Conservation (phyloP, 2,113 vertebrate species). For the Cynocephalus volans region DNA sequence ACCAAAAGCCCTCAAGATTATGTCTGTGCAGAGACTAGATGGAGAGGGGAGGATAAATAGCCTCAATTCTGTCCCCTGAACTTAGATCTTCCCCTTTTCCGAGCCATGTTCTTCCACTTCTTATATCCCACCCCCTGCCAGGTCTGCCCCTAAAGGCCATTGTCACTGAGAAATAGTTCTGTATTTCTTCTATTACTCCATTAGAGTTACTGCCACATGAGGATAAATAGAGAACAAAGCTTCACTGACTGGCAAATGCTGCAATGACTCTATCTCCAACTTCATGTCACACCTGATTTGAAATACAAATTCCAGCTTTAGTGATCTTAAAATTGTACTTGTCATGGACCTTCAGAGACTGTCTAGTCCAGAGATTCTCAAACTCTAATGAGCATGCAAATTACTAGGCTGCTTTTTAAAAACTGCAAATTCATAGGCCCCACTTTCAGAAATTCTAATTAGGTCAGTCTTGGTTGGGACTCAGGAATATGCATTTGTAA, state of each 20-base stretch:
- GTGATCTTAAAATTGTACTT: background rate
- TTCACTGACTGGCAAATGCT: background rate
- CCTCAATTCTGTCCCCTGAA: background rate
- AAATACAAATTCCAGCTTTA: constrained; percentile 12
- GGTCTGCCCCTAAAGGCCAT: background rate
- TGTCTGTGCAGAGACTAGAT: background rate
- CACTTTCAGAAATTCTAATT: background rate
- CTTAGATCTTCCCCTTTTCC: background rate
- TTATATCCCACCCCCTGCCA: fast-evolving
- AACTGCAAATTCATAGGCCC: constrained; percentile 12
- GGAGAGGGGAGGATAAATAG: background rate
- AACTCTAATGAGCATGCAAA: background rate
- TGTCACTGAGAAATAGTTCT: background rate
- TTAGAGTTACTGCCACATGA: background rate
- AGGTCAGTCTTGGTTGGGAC: background rate
- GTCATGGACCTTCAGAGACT: background rate
- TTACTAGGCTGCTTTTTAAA: background rate
- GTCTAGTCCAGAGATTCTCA: background rate
- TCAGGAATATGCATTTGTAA: background rate
- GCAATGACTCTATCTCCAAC: background rate
- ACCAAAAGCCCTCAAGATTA: background rate
- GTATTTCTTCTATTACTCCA: background rate
- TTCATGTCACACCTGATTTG: background rate
- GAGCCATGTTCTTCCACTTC: background rate
- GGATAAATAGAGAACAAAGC: background rate